phyloP scores from a whole-genome alignment of 2,888 invertebrate genomes.

The Ophion slaviceki region DNA sequence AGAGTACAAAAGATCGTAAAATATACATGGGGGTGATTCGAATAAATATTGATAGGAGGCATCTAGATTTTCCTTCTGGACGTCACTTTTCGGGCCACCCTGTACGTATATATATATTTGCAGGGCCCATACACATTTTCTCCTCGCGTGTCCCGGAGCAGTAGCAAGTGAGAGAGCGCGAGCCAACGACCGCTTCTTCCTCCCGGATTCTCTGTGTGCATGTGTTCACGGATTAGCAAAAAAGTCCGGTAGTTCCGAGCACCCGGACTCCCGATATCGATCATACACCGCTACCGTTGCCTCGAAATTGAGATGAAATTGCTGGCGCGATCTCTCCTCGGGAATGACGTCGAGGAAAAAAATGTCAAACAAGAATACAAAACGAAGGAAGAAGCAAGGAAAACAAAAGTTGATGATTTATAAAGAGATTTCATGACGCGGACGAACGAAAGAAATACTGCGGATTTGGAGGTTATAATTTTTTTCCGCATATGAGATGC shows the following conservation, averaged over 20 bases:
- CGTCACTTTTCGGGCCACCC: not conserved
- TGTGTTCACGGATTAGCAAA: constrained; percentile 25
- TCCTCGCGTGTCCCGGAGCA: constrained; percentile 30
- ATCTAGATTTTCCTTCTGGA: not conserved
- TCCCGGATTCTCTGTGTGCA: not conserved
- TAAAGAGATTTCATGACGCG: constrained; percentile 12
- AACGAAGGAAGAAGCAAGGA: constrained; percentile 4
- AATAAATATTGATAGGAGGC: too few relatives aligned
- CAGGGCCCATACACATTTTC: constrained; percentile 8
- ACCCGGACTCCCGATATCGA: constrained; percentile 43
- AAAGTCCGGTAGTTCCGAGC: constrained; percentile 33
- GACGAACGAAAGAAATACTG: constrained; percentile 7
- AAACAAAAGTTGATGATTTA: constrained; percentile 17
- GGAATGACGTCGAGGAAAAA: constrained; percentile 1
- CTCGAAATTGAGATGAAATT: constrained; percentile 49
- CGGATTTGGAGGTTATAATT: not conserved
- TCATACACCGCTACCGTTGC: constrained; percentile 35
- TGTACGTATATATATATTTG: constrained; percentile 3
- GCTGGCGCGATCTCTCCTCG: constrained; percentile 60
- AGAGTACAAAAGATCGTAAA: too few relatives aligned
- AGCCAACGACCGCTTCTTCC: constrained; percentile 22
- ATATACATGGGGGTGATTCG: too few relatives aligned
- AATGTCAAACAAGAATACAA: not conserved
- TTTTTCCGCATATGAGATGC: not conserved
- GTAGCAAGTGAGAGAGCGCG: not conserved